A percentile compares a stretch with the other conserved stretches of the same genome.
phyloP scores from a whole-genome alignment of 2,113 vertebrate species.

The Ginglymostoma cirratum region DNA sequence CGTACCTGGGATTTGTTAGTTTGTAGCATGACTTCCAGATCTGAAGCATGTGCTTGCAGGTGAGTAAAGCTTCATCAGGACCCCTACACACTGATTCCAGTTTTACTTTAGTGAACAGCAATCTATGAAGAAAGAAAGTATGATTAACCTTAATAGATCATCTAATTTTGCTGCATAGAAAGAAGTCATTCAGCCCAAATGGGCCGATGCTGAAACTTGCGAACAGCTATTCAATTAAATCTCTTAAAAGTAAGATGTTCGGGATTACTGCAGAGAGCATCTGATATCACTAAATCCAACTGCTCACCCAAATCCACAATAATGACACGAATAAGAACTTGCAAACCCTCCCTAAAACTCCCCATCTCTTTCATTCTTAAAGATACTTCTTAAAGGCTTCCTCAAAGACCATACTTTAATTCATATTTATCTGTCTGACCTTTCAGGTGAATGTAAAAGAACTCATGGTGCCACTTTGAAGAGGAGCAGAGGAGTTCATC shows the following conservation, averaged over 20 bases:
- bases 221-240: not conserved
- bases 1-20: conserved; percentile 92
- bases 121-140: conserved; percentile 53
- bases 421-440: not conserved
- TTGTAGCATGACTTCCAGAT: conserved; percentile 99
- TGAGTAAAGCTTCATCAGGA: conserved; percentile 88
- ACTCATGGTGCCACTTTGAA: not conserved
- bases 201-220: too few relatives aligned
- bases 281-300: not conserved
- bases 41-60: conserved; percentile 96
- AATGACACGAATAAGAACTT: not conserved
- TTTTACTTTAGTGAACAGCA: conserved; percentile 93
- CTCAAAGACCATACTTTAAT: not conserved
- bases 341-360: not conserved
- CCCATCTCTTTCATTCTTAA: not conserved
- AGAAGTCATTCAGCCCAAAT: not conserved
- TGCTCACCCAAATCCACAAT: not conserved
- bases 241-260: not conserved
- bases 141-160: not conserved
- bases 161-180: too few relatives aligned
- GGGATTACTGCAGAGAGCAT: not conserved
- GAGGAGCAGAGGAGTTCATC: not conserved
- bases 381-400: not conserved
- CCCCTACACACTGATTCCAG: conserved; percentile 87
- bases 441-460: not conserved